Percentiles rank a stretch among this genome's conserved stretches.
Conservation (phyloP, 2,113 vertebrate genomes). For the Syngnathus scovelli region DNA sequence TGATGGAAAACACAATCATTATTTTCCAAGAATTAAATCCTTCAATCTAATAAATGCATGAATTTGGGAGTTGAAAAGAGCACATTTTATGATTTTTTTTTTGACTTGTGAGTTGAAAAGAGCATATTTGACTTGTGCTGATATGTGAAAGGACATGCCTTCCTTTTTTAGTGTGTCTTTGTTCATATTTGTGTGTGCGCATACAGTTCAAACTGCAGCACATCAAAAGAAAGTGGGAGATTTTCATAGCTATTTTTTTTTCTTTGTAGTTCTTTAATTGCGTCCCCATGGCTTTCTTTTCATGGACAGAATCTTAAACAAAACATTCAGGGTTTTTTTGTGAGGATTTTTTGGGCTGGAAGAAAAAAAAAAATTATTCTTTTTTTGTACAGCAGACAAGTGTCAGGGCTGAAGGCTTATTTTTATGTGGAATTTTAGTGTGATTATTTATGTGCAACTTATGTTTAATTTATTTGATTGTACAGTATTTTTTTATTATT, state of each 20-base stretch:
- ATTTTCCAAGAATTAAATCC: conserved; percentile 10
- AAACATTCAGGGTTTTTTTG: conserved; percentile 62
- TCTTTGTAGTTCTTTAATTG: conserved; percentile 81
- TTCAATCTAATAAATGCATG: conserved; percentile 20
- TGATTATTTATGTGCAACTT: conserved; percentile 10
- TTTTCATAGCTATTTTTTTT: conserved; percentile 76
- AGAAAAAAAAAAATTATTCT: conserved; percentile 43
- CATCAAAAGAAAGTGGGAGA: conserved; percentile 75
- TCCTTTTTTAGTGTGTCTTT: conserved; percentile 11
- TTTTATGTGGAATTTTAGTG: neutral
- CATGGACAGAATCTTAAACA: conserved; percentile 75
- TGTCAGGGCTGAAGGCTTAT: conserved; percentile 47
- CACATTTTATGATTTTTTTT: conserved; percentile 8
- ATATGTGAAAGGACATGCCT: conserved; percentile 19
- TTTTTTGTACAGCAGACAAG: conserved; percentile 51
- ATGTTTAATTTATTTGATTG: conserved; percentile 6
- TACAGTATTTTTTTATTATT: neutral
- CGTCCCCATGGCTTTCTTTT: conserved; percentile 75
- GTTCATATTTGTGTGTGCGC: conserved; percentile 34
- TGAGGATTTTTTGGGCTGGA: conserved; percentile 25
- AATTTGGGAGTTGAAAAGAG: neutral
- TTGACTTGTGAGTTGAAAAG: conserved; percentile 35
- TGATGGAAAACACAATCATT: conserved; percentile 10
- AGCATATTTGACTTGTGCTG: conserved; percentile 39
- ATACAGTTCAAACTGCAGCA: conserved; percentile 63